Base-by-base conservation (phyloP, 2,113 vertebrate genomes). In the Coturnix japonica region DNA sequence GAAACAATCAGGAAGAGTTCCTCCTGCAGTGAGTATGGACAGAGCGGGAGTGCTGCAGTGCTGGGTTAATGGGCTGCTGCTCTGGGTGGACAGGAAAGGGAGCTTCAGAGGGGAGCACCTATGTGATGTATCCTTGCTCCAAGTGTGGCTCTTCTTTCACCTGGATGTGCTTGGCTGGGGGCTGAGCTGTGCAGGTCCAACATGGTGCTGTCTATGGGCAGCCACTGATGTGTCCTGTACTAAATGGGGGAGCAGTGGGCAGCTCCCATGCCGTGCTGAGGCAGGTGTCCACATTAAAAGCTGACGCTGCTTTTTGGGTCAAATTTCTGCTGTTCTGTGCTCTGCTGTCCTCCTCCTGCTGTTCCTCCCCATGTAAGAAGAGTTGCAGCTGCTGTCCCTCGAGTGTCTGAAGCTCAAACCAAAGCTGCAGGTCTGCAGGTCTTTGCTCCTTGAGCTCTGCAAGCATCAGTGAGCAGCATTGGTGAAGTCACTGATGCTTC, bases 1-100 rank as follows among this genome's bases (percentile, higher is more conserved):
- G 60, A 94, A 91, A 87, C 67, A 82, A 56, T 73, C 56, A 56
- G 56, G 75, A 53, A 51, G 75, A 91, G 75, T 49, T 85, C 14
- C 75, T 73, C 87, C 92, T 53, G 19, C 70, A 35, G 15, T 30
- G 53, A 71, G 23, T 71, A 31, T 30, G 78, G 85, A 26, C 81
- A 89, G 81, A 17, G 44, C 10, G 23, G 78, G 72, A 61, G 30
- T 11, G 2, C 54, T 53, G 61, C 33, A 6, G 23, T 11, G 2
- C 51, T 9, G 65, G 37, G 11, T 23, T 87, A 81, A 81, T 88
- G 53, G 80, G 63, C 61, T 61, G 51, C 59, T n/a, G 67, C 15
- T 31, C 60, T 85, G 74, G 61, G 67, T 35, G 61, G 41, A 70
- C 71, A 63, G 81, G 60, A 92, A 87, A 26, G 63, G 65, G 90